A percentile compares a stretch with the other conserved stretches of the same genome.
Evolutionary conservation across 2,113 vertebrate genomes (phyloP).

Genomic region (Telmatochromis sp.): DNA sequence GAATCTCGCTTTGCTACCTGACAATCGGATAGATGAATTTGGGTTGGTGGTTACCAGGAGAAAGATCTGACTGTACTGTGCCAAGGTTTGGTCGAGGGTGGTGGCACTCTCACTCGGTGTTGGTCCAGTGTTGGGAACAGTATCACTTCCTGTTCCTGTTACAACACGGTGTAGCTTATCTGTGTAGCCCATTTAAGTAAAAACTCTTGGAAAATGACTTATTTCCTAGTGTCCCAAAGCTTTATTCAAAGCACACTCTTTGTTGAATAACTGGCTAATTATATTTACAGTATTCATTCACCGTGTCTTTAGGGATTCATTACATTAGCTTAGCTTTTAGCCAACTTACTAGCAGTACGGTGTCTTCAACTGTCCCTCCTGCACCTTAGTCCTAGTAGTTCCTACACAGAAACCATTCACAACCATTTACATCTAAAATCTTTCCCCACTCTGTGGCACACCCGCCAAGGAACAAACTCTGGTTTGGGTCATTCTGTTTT

Average conservation of each 20-base stretch:
- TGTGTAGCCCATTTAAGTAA: not conserved
- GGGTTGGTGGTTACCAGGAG: not conserved
- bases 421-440: not conserved
- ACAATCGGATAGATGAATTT: not conserved
- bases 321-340: not conserved
- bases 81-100: not conserved
- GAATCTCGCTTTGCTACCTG: not conserved
- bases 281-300: not conserved
- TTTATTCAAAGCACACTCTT: not conserved
- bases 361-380: not conserved
- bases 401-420: not conserved
- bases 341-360: not conserved
- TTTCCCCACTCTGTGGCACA: not conserved
- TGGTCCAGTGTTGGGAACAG: not conserved
- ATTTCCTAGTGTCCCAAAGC: not conserved
- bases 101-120: not conserved
- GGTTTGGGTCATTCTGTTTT: not conserved
- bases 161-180: not conserved
- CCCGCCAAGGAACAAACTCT: not conserved
- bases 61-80: not conserved
- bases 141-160: not conserved
- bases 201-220: not conserved
- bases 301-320: not conserved
- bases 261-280: not conserved
- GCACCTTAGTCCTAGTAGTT: not conserved